Percentiles rank a stretch among this genome's conserved stretches.
These are phyloP conservation scores for Schizothorax lantsangensis DNA, from an alignment of 2,797 vertebrate species.

Conservation along the genomic window DNA sequence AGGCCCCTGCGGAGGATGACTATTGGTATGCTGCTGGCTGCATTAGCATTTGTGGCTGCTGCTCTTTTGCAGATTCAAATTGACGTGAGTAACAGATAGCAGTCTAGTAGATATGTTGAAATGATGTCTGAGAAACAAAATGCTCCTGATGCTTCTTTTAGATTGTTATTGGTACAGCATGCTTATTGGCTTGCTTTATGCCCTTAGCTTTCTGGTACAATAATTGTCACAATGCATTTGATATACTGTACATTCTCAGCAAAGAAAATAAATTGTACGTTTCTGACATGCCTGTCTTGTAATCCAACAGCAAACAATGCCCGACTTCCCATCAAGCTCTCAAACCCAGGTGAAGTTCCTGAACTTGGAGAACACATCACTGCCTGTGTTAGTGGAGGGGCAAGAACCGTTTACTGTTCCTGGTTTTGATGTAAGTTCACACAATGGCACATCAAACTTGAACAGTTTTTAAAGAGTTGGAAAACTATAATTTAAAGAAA, in stretches of 20 bases:
- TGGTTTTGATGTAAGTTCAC: constrained; percentile 64
- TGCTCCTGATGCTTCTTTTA: neutral
- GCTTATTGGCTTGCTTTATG: neutral
- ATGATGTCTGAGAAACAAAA: neutral
- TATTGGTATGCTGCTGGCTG: constrained; percentile 92
- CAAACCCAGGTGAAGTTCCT: constrained; percentile 83
- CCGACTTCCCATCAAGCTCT: constrained; percentile 77
- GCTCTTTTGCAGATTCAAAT: constrained; percentile 90
- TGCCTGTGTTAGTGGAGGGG: constrained; percentile 37
- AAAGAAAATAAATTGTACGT: neutral
- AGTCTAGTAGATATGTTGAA: neutral
- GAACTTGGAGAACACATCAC: constrained; percentile 69
- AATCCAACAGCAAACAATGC: constrained; percentile 81
- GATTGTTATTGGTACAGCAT: neutral
- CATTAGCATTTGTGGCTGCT: constrained; percentile 90
- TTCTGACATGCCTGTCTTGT: neutral
- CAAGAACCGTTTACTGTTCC: accelerated
- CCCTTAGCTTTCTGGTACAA: neutral
- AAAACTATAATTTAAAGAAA: neutral
- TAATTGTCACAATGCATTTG: neutral
- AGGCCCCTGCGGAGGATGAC: constrained; percentile 92
- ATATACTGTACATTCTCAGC: neutral
- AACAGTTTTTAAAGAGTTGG: neutral
- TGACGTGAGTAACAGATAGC: constrained; percentile 82
- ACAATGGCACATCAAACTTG: neutral